These are phyloP conservation scores for Littorina saxatilis DNA, from an alignment of 1,140 invertebrate genomes.

Conservation along the genomic window DNA sequence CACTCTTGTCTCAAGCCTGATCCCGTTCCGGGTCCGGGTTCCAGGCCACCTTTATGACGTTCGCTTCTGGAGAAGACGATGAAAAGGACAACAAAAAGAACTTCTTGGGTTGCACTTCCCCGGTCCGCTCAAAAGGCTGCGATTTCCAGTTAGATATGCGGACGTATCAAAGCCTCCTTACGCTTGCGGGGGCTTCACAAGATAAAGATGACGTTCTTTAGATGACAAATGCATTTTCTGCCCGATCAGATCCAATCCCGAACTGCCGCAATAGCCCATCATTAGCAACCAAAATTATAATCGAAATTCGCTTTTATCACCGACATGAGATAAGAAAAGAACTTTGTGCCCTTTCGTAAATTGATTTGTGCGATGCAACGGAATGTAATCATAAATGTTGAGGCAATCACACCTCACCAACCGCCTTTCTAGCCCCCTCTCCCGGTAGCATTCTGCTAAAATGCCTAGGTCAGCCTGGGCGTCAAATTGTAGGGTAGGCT, in stretches of 20 bases:
- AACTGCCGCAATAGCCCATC: not conserved
- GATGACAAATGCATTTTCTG: conserved; percentile 22
- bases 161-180: conserved; percentile 25
- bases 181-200: conserved; percentile 3
- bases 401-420: too few relatives aligned
- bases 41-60: conserved; percentile 20
- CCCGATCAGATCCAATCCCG: conserved; percentile 14
- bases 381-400: too few relatives aligned
- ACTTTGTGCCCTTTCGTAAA: too few relatives aligned
- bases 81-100: conserved; percentile 17
- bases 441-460: too few relatives aligned
- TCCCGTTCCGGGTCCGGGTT: not conserved
- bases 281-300: not conserved
- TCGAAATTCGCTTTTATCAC: too few relatives aligned
- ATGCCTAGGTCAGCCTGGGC: too few relatives aligned
- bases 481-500: too few relatives aligned
- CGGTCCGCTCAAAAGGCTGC: not conserved
- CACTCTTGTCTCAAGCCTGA: conserved; percentile 19
- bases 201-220: not conserved
- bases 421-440: too few relatives aligned
- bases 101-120: conserved; percentile 6
- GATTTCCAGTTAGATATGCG: conserved; percentile 21
- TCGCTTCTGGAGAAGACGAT: not conserved
- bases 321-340: too few relatives aligned
- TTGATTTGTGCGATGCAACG: too few relatives aligned